Conservation (phyloP, 2,888 invertebrate species). For the Panopea generosa region DNA sequence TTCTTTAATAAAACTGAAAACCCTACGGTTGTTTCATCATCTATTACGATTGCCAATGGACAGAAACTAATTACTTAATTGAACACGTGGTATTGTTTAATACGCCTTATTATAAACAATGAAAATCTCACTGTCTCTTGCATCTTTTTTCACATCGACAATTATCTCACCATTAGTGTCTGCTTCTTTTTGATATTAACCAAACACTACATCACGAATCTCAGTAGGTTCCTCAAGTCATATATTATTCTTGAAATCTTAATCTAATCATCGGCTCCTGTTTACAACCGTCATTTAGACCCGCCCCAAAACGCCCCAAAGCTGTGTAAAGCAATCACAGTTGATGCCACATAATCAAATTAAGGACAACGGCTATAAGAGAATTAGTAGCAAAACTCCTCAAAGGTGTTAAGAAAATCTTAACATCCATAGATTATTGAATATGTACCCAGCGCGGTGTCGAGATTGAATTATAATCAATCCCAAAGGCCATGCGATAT, state of each 20-base stretch:
- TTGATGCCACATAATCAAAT: constrained; percentile 48
- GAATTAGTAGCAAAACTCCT: constrained; percentile 31
- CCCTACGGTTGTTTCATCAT: too few relatives aligned
- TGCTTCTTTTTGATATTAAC: too few relatives aligned
- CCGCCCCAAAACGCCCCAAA: constrained; percentile 50
- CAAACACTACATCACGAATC: too few relatives aligned
- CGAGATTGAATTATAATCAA: constrained; percentile 8
- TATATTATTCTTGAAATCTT: neutral
- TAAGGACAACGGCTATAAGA: constrained; percentile 17
- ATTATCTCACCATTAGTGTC: too few relatives aligned
- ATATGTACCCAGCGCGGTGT: constrained; percentile 14
- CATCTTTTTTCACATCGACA: too few relatives aligned
- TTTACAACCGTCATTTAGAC: constrained; percentile 19
- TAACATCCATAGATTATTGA: constrained; percentile 23
- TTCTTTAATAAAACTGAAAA: too few relatives aligned
- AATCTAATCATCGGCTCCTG: constrained; percentile 34
- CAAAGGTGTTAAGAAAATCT: constrained; percentile 39
- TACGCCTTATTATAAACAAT: too few relatives aligned
- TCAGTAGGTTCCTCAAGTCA: too few relatives aligned
- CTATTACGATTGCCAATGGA: too few relatives aligned
- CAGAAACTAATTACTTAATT: too few relatives aligned
- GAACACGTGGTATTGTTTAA: too few relatives aligned
- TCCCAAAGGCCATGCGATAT: constrained; percentile 12
- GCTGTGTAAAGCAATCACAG: constrained; percentile 43
- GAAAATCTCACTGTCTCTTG: too few relatives aligned